These are phyloP conservation scores for Clistopyga incitator DNA, from an alignment of 2,888 invertebrate species.

Conservation along the genomic window DNA sequence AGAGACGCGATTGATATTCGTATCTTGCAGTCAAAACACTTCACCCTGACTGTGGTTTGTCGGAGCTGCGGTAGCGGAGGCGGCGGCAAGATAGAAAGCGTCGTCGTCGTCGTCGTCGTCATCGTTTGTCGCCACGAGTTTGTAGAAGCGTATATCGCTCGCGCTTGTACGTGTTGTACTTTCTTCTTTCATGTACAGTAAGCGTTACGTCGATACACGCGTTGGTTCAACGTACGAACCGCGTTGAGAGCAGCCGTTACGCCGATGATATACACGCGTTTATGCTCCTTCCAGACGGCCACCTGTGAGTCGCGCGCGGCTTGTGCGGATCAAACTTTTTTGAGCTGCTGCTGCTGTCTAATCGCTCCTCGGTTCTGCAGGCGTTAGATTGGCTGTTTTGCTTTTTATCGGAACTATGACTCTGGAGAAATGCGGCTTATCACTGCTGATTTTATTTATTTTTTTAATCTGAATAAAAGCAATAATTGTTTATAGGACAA, in stretches of 20 bases:
- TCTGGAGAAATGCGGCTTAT: background rate
- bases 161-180: constrained; percentile 44
- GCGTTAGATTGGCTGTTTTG: background rate
- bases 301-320: constrained; percentile 4
- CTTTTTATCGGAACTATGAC: background rate
- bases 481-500: too few relatives aligned
- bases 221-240: constrained; percentile 44
- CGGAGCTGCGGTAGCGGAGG: constrained; percentile 36
- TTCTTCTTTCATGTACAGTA: constrained; percentile 59
- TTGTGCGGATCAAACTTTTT: constrained; percentile 9
- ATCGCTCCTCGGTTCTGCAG: background rate
- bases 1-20: constrained; percentile 67
- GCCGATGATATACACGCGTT: constrained; percentile 15
- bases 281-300: background rate
- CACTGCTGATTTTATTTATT: too few relatives aligned
- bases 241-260: constrained; percentile 24
- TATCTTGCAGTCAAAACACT: constrained; percentile 68
- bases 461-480: too few relatives aligned
- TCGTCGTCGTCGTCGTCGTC: constrained; percentile 7
- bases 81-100: constrained; percentile 63
- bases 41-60: constrained; percentile 51
- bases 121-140: constrained; percentile 37
- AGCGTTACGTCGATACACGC: constrained; percentile 45
- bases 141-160: constrained; percentile 32
- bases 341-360: background rate